Conservation (phyloP, 2,888 invertebrate genomes). For the Noctua janthina region DNA sequence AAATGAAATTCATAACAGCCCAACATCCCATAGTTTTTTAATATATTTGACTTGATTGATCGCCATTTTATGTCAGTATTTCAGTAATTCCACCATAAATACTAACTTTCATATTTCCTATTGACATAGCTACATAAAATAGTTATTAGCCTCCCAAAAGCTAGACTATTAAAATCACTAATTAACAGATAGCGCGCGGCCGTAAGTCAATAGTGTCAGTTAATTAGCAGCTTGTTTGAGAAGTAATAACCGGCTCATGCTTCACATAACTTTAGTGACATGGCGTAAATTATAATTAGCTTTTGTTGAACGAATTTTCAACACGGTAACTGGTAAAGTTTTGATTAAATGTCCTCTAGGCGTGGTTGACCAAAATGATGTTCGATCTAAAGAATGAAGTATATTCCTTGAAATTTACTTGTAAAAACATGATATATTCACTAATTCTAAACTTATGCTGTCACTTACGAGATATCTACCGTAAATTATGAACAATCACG, state of each 20-base stretch:
- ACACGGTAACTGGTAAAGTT: not conserved
- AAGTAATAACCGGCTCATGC: constrained; percentile 20
- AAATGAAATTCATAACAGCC: not conserved
- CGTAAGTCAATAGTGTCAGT: constrained; percentile 22
- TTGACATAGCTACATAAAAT: constrained; percentile 5
- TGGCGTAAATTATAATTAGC: constrained; percentile 26
- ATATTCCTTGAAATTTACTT: not conserved
- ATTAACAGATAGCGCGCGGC: constrained; percentile 32
- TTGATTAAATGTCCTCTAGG: not conserved
- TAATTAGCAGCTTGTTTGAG: constrained; percentile 42
- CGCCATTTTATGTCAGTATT: not conserved
- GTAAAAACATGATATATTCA: too few relatives aligned
- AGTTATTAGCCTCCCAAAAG: constrained; percentile 9
- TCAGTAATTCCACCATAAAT: not conserved
- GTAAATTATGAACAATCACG: too few relatives aligned
- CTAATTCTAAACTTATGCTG: too few relatives aligned
- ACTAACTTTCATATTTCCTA: not conserved
- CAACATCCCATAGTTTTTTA: not conserved
- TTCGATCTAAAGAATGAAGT: not conserved
- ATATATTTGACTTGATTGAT: not conserved
- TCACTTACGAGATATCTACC: too few relatives aligned
- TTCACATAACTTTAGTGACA: constrained; percentile 15
- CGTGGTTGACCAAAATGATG: not conserved
- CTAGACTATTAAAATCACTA: constrained; percentile 27
- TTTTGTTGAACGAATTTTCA: not conserved